Base-by-base conservation (phyloP, 2,113 vertebrate species). In the Poicephalus gulielmi region DNA sequence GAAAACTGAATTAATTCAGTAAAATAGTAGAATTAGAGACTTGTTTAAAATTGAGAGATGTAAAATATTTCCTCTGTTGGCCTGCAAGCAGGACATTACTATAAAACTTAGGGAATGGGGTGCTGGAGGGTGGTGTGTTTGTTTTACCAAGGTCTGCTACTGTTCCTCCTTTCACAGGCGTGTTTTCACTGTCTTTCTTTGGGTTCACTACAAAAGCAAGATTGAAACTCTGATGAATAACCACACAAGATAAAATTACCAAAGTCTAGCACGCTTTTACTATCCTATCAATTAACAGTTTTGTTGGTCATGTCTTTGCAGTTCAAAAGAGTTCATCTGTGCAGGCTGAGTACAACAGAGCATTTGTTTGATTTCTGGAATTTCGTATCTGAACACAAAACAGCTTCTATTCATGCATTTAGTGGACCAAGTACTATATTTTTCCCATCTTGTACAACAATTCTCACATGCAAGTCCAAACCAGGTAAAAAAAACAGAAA, bases 111-210 rank as follows among this genome's bases (percentile, higher is more conserved):
- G 46, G 44, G 44, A 11, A 27, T 15, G 2, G 67, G 43, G 8
- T 19, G 71, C 27, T 30, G 46, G 71, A 39, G 37, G 22, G 46
- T 31, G 27, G 22, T 3, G 39, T 17, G 33, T 17, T 43, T 31
- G 35, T 85, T 96, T 97, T 97, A 99, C 99, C 99, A 69, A 99
- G 96, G 96, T 99, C 99, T 18, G 98, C 98, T 31, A 99, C 98
- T 5, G 98, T 99, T 64, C 99, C 99, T 94, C 99, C 99, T 96
- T 99, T 99, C 53, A 99, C 98, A 0, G 99, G 99, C 1, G 99
- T 99, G 80, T 98, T 99, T 90, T 99, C 99, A 33, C 98, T 99
- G 97, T 99, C 99, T 92, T 99, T 99, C 98, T 99, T 99, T 90
- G 98, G 98, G 95, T 99, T 99, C 70, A 99, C 99, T 99, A 91